These are phyloP conservation scores for Epistrophe grossulariae DNA, from an alignment of 2,888 invertebrate genomes.

Conservation along the genomic window DNA sequence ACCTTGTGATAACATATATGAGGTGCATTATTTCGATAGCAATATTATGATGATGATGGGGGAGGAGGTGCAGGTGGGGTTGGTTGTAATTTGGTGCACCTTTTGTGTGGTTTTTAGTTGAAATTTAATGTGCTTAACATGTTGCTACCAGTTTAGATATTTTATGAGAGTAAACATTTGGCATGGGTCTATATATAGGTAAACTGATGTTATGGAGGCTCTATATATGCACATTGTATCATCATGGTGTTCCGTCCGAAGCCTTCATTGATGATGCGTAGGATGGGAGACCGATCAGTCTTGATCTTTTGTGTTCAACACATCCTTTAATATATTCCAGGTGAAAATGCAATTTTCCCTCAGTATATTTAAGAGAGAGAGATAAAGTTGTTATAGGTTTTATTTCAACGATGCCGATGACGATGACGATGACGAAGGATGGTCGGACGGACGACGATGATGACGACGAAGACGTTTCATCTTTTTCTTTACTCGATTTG, in stretches of 20 bases:
- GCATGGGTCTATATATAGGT: not conserved
- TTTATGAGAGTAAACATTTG: conserved; percentile 64
- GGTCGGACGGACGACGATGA: conserved; percentile 10
- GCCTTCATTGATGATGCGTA: conserved; percentile 63
- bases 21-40: conserved; percentile 7
- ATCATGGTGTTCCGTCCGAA: not conserved
- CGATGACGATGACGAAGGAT: not conserved
- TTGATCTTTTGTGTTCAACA: conserved; percentile 19
- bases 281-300: conserved; percentile 33
- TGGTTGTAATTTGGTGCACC: conserved; percentile 4
- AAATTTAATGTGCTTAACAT: conserved; percentile 71
- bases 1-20: conserved; percentile 72
- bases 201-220: conserved; percentile 6
- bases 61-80: conserved; percentile 12
- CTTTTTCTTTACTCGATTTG: conserved; percentile 48
- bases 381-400: conserved; percentile 66
- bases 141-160: conserved; percentile 68
- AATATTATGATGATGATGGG: conserved; percentile 20
- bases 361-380: not conserved
- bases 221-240: not conserved
- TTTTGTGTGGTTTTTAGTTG: conserved; percentile 62
- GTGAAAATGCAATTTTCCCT: conserved; percentile 65
- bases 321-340: conserved; percentile 25
- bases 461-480: conserved; percentile 26
- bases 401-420: conserved; percentile 21